Conservation (phyloP, 2,113 vertebrate genomes). For the Gavia stellata region DNA sequence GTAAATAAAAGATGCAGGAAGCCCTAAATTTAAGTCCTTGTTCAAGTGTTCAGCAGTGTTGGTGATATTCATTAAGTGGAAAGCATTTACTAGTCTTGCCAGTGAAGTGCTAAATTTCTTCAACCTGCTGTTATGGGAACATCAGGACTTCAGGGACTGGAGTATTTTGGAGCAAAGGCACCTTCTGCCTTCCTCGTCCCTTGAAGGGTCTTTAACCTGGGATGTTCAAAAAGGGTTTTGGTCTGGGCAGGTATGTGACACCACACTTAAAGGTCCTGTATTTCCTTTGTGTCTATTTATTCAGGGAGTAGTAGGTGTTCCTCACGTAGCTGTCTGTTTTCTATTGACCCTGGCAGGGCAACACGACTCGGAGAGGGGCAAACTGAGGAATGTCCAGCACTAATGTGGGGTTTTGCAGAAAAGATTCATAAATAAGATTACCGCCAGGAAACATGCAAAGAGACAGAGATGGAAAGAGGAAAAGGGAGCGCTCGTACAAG, state of each 20-base stretch:
- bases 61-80: neutral
- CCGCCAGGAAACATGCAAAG: neutral
- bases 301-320: neutral
- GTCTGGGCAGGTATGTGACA: neutral
- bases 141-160: neutral
- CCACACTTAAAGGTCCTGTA: too few species aligned
- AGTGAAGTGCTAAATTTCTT: neutral
- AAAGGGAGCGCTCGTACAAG: too few species aligned
- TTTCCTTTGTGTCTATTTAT: neutral
- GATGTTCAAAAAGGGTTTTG: too few species aligned
- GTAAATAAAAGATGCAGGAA: neutral
- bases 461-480: neutral
- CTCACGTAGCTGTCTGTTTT: too few species aligned
- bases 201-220: neutral
- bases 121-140: neutral
- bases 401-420: neutral
- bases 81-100: neutral
- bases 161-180: neutral
- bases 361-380: accelerated
- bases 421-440: neutral
- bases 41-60: neutral
- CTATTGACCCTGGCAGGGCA: neutral
- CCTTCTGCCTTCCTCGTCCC: neutral
- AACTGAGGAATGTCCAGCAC: neutral
- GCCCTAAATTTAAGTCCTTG: neutral